phyloP scores from a whole-genome alignment of 92 coral and sea anemone genomes.

The Metridium senile region DNA sequence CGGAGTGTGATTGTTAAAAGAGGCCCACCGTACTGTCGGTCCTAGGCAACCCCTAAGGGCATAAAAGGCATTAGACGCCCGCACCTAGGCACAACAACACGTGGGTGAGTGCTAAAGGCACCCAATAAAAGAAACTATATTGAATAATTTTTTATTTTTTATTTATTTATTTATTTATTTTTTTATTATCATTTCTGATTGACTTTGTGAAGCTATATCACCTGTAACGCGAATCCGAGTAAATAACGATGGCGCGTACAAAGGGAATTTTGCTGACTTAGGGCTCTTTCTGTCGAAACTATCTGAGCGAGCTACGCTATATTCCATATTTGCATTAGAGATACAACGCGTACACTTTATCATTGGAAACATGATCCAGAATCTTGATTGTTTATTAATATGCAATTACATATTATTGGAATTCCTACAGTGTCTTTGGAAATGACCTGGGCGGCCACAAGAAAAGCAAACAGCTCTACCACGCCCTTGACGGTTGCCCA shows the following conservation, averaged over 20 bases:
- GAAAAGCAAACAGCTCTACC: constrained; percentile 33
- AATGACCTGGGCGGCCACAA: constrained; percentile 43
- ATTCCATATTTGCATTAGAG: too few relatives aligned
- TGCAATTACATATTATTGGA: neutral
- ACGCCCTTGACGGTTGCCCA: constrained; percentile 13
- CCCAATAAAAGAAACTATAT: neutral
- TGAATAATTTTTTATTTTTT: neutral
- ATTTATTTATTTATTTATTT: neutral
- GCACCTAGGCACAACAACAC: constrained; percentile 15
- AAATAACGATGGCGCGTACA: too few relatives aligned
- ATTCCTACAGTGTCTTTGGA: constrained; percentile 32
- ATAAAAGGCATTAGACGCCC: constrained; percentile 46
- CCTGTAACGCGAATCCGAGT: too few relatives aligned
- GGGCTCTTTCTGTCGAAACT: too few relatives aligned
- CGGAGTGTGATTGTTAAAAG: neutral
- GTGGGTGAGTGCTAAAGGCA: neutral
- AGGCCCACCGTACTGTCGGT: constrained; percentile 45
- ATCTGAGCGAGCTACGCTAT: too few relatives aligned
- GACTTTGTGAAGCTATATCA: too few relatives aligned
- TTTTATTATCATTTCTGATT: too few relatives aligned
- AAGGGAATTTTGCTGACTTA: too few relatives aligned
- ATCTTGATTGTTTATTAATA: neutral
- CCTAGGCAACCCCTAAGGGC: constrained; percentile 56
- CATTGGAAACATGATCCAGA: neutral
- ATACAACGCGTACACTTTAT: too few relatives aligned